phyloP scores from a whole-genome alignment of 2,888 invertebrate genomes.

The Drepana falcataria region DNA sequence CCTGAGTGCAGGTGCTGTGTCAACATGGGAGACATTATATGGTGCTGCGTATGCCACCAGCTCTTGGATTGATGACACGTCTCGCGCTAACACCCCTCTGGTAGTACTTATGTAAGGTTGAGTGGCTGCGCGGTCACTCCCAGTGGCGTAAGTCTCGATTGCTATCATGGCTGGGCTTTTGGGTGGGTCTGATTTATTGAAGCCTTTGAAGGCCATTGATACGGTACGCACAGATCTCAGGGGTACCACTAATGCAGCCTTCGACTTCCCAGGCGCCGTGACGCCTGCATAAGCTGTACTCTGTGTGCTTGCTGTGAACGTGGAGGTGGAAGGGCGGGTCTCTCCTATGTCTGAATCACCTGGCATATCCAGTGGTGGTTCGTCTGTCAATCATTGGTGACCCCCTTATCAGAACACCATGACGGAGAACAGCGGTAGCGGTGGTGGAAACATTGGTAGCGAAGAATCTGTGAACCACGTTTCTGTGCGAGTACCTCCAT shows the following conservation, averaged over 20 bases:
- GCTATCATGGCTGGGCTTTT: not conserved
- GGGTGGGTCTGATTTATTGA: not conserved
- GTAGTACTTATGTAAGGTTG: not conserved
- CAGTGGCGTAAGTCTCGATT: not conserved
- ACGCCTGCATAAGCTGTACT: not conserved
- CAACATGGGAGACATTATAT: not conserved
- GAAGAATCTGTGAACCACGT: no score
- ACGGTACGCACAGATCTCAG: not conserved
- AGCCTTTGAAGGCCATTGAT: not conserved
- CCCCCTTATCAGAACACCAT: no score
- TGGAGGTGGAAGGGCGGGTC: not conserved
- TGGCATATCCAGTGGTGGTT: not conserved
- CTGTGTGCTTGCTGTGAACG: not conserved
- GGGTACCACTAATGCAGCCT: not conserved
- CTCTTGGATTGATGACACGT: not conserved
- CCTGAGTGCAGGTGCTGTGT: constrained; percentile 1
- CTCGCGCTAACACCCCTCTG: not conserved
- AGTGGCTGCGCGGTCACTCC: constrained; percentile 2
- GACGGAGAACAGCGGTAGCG: no score
- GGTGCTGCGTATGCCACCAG: not conserved
- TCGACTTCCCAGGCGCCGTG: not conserved
- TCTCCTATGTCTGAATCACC: not conserved
- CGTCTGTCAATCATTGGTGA: no score
- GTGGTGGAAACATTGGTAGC: no score
- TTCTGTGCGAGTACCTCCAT: no score